Base-by-base conservation (phyloP, 2,888 invertebrate genomes). In the Tanytarsus gracilentus region DNA sequence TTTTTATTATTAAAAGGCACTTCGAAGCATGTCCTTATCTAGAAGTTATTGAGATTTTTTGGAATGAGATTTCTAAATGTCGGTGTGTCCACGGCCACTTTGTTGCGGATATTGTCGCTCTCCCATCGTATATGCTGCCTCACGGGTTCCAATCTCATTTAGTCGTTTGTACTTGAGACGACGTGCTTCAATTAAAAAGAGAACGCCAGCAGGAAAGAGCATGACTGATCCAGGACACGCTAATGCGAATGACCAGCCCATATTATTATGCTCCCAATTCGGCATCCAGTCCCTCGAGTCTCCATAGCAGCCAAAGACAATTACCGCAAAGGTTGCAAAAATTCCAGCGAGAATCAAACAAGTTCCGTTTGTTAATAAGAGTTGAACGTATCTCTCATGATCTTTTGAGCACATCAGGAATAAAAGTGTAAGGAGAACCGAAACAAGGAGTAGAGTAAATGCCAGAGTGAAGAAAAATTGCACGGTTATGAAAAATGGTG, bases 271-370 rank as follows among this genome's bases (percentile, higher is more conserved):
- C 67, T 96, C 90, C 88, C 95, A 92, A 68, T 92, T 84, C 0
- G 96, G 95, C 90, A 97, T 92, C 88, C 95, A 93, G 68, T 90
- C 91, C 64, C 96, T 79, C 4, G 90, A 86, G 73, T 95, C 93
- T 3, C 94, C 95, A 70, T 86, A 81, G 0, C 86, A 86, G 33
- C 95, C 96, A 74, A 97, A 97, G 61, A 89, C 85, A 2, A 89
- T 80, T 1, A 91, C 85, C 1, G 92, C 84, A 68, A 94, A 83
- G 2, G 91, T 78, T 8, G 93, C 92, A 65, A 86, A 85, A 44
- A 88, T 69, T 11, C 84, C 84, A 66, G 85, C 84, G 62, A 87
- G 74, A 33, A 85, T 76, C 61, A 89, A 78, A 64, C 84, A 83
- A 1, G 83, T 79, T 27, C 90, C 91, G 55, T 86, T 79, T 49